Evolutionary conservation across 1,140 invertebrate genomes (phyloP).

Genomic region (Helicoverpa zea): DNA sequence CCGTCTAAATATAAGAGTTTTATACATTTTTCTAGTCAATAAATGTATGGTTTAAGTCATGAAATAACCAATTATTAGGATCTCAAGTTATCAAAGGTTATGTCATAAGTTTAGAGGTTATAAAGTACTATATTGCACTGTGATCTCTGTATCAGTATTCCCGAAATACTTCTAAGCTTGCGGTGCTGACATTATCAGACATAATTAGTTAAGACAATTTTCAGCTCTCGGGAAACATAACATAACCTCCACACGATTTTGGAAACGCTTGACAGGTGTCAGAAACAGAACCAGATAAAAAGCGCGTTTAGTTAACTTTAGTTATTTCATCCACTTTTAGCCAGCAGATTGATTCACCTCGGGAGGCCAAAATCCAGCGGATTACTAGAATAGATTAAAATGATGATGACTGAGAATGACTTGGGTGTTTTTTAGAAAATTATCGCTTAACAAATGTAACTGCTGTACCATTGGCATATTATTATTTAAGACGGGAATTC

Average conservation of each 20-base stretch:
- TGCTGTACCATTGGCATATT: too few species aligned
- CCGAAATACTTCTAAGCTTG: neutral
- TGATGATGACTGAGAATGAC: too few species aligned
- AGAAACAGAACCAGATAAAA: too few species aligned
- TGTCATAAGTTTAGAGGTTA: constrained; percentile 45
- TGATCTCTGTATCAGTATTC: neutral
- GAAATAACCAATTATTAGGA: constrained; percentile 6
- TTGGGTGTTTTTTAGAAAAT: too few species aligned
- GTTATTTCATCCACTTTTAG: neutral
- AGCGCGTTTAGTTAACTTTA: constrained; percentile 17
- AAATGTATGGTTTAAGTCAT: constrained; percentile 16
- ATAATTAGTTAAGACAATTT: neutral
- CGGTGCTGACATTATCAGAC: neutral
- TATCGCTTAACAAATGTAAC: neutral
- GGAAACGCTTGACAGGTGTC: neutral
- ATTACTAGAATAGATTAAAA: too few species aligned
- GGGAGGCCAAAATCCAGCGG: too few species aligned
- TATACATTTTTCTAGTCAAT: constrained; percentile 64
- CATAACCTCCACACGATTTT: constrained; percentile 44
- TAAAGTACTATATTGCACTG: neutral
- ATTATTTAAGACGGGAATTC: too few species aligned
- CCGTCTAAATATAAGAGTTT: constrained; percentile 67
- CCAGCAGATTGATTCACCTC: neutral
- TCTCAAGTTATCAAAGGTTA: constrained; percentile 34
- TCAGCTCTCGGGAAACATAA: constrained; percentile 31